Base-by-base conservation (phyloP, 2,888 invertebrate species). In the Acleris literana region DNA sequence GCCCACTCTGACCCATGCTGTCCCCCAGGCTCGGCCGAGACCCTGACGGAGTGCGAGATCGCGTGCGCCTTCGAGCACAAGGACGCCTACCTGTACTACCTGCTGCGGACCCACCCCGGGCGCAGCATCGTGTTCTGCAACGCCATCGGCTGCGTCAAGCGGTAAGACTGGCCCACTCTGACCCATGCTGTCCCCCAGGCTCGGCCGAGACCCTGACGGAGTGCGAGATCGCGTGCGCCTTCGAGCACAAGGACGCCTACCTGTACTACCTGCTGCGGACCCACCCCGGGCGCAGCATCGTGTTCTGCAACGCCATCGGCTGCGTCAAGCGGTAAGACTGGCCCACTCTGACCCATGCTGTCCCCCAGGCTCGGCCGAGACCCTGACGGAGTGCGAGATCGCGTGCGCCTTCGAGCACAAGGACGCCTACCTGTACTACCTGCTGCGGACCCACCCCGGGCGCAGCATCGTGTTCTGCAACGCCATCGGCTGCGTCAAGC, bases 281-380 rank as follows among this genome's bases (percentile, higher is more conserved):
- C 52, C 97, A 99, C 87, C 95, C 96, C 0, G 99, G 99, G 0
- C 93, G 99, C 58, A 98, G 98, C 0, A 95, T 99, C 44, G 96
- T 99, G 48, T 99, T 99, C 86, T 97, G 95, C 80, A 98, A 97
- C 93, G 98, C 96, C 57, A 99, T 99, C 63, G 98, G 98, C 69
- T 97, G 98, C 83, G 97, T 99, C 0, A 95, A 96, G 76, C 93
- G 99, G 91, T 90, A 69, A 63, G 53, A 25, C 25, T 22, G 20
- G 20, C 0, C n/a, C 61, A 62, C 39, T 13, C 9, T 39, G 11
- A 39, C 39, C n/a, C 13, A 43, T 1, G 5, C 43, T 4, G 43
- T 3, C 43, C 4, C 5, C 11, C 43, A 13, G 43, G 25, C 25
- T 1, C 39, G 11, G 3, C 39, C 1, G 39, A 2, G 9, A 11